phyloP scores from a whole-genome alignment of 2,797 vertebrate species.

The Acrossocheilus wenchowensis region DNA sequence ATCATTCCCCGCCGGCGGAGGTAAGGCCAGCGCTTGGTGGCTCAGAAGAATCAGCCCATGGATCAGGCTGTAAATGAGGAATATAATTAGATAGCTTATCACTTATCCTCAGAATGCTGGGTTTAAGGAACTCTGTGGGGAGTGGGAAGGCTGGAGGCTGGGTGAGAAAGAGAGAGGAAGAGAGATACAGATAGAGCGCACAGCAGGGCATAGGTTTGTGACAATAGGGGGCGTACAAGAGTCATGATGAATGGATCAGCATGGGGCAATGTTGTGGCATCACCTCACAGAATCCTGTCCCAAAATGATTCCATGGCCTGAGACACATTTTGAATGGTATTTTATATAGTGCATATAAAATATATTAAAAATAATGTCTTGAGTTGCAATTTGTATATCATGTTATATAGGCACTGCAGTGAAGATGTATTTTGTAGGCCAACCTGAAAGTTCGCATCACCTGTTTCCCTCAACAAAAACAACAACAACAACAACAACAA shows the following conservation, averaged over 20 bases:
- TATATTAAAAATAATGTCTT: background rate
- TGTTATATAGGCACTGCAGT: background rate
- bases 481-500: no score
- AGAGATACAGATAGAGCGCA: constrained; percentile 1
- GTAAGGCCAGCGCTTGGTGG: constrained; percentile 57
- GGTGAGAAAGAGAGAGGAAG: constrained; percentile 17
- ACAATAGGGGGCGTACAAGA: constrained; percentile 46
- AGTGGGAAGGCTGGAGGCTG: constrained; percentile 41
- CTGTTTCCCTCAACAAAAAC: background rate
- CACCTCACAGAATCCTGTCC: background rate
- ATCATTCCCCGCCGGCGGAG: constrained; percentile 65
- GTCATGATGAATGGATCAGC: constrained; percentile 5
- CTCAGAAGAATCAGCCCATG: constrained; percentile 71
- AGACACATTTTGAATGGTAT: background rate
- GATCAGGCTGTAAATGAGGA: constrained; percentile 79
- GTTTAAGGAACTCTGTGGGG: constrained; percentile 45
- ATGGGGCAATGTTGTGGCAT: background rate
- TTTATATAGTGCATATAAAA: background rate
- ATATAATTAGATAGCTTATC: constrained; percentile 81
- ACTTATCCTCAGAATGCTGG: constrained; percentile 67
- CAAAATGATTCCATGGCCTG: no score
- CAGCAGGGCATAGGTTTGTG: background rate
- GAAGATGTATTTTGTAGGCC: background rate
- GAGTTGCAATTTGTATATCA: background rate
- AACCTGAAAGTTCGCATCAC: background rate